These are phyloP conservation scores for Hormaphis cornu DNA, from an alignment of 1,140 invertebrate genomes.

Conservation along the genomic window DNA sequence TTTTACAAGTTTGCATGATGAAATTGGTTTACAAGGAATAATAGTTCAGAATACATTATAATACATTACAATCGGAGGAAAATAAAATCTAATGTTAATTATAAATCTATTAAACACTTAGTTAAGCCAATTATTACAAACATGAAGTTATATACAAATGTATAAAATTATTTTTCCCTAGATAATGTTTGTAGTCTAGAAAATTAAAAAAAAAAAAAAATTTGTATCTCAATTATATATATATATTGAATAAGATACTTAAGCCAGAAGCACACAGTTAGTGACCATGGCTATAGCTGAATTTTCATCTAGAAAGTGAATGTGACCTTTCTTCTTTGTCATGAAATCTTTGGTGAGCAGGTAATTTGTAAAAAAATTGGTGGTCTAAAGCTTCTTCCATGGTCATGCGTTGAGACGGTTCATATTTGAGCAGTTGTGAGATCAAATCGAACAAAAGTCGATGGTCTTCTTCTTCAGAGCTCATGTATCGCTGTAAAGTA, in stretches of 20 bases:
- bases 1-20: background rate
- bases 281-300: background rate
- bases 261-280: background rate
- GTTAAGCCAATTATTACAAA: background rate
- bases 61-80: background rate
- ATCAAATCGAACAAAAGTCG: constrained; percentile 89
- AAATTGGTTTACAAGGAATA: background rate
- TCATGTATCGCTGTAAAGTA: constrained; percentile 77
- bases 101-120: constrained; percentile 18
- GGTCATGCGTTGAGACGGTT: constrained; percentile 79
- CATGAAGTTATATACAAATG: constrained; percentile 19
- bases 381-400: constrained; percentile 82
- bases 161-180: constrained; percentile 13
- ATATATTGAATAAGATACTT: background rate
- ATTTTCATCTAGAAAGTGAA: constrained; percentile 51
- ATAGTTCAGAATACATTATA: background rate
- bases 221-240: background rate
- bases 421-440: constrained; percentile 92
- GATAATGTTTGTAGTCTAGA: background rate
- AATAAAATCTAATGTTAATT: constrained; percentile 1
- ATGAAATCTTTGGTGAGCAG: constrained; percentile 59
- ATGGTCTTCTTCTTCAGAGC: constrained; percentile 80
- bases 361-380: constrained; percentile 84
- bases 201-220: background rate
- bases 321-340: constrained; percentile 51